A percentile compares a stretch with the other conserved stretches of the same genome.
phyloP scores from a whole-genome alignment of 2,888 invertebrate species.

The Microctonus brassicae region DNA sequence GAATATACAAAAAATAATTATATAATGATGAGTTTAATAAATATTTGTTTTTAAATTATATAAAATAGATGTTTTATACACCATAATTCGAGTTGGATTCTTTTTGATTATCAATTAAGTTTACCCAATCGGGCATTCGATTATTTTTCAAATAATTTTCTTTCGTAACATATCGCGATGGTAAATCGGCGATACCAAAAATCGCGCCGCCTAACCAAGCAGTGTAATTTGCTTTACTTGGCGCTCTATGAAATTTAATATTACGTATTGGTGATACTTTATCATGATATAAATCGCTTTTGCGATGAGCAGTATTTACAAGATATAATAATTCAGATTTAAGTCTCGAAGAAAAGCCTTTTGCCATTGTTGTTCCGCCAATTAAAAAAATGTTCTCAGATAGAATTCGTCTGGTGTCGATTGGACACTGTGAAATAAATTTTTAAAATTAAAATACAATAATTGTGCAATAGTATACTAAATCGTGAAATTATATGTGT shows the following conservation, averaged over 20 bases:
- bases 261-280: constrained; percentile 73
- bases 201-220: constrained; percentile 91
- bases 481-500: not conserved
- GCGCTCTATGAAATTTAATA: constrained; percentile 86
- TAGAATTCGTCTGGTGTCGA: constrained; percentile 83
- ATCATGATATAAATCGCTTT: constrained; percentile 75
- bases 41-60: no score
- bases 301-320: constrained; percentile 59
- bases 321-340: constrained; percentile 81
- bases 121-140: constrained; percentile 87
- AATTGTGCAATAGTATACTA: not conserved
- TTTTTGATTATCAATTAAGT: constrained; percentile 73
- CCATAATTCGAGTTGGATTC: constrained; percentile 32
- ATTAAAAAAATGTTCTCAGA: constrained; percentile 88
- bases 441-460: constrained; percentile 22
- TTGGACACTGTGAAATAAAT: constrained; percentile 76
- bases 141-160: constrained; percentile 81
- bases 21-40: no score
- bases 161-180: constrained; percentile 79
- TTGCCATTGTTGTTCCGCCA: constrained; percentile 88
- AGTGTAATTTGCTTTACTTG: constrained; percentile 84
- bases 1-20: no score
- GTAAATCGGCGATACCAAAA: constrained; percentile 81
- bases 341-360: constrained; percentile 86
- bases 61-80: no score